phyloP scores from a whole-genome alignment of 2,888 invertebrate genomes.

The Cancer borealis region DNA sequence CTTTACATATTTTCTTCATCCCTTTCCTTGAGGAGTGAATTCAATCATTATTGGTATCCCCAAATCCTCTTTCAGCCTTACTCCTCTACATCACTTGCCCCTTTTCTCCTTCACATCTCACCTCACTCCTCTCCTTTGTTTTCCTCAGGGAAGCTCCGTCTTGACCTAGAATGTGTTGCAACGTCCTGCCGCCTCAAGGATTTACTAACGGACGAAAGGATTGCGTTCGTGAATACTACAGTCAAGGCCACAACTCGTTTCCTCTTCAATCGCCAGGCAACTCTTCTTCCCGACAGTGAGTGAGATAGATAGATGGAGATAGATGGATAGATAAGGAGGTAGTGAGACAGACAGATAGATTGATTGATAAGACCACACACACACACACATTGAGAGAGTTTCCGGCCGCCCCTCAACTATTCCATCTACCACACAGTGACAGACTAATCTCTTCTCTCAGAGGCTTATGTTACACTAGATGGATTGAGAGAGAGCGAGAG shows the following conservation, averaged over 20 bases:
- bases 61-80: too few species aligned
- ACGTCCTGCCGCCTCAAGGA: neutral
- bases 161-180: neutral
- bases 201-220: neutral
- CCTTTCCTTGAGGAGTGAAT: neutral
- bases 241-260: neutral
- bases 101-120: neutral
- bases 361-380: neutral
- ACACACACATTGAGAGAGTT: neutral
- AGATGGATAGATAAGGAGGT: neutral
- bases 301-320: neutral
- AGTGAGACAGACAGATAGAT: neutral
- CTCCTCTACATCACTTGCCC: neutral
- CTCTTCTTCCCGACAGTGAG: neutral
- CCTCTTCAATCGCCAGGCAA: constrained; percentile 37
- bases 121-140: neutral
- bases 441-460: too few species aligned
- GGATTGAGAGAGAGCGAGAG: too few species aligned
- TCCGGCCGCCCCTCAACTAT: too few species aligned
- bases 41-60: neutral
- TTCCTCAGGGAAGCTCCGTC: neutral
- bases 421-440: too few species aligned
- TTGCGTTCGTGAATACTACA: neutral
- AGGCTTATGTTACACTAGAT: too few species aligned
- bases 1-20: neutral